Evolutionary conservation across 2,888 invertebrate genomes (phyloP).

Genomic region (Ecliptopera silaceata): DNA sequence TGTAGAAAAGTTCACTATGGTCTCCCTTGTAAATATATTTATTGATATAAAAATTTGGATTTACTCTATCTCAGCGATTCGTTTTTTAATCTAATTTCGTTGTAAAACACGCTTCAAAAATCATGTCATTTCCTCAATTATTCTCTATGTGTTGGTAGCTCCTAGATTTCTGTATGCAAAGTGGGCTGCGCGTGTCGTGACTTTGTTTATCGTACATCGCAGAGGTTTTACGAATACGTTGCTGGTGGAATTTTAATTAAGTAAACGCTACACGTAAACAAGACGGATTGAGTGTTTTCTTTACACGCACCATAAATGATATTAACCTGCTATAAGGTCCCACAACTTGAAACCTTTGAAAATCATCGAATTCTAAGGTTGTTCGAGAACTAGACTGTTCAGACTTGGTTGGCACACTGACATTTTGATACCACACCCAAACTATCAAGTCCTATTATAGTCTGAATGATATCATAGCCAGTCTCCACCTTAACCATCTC

Average conservation of each 20-base stretch:
- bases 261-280: not conserved
- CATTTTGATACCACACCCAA: not conserved
- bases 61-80: no score
- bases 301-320: not conserved
- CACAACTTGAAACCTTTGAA: no score
- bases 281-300: not conserved
- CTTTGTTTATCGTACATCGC: constrained; percentile 11
- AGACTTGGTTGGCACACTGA: not conserved
- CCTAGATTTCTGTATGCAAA: constrained; percentile 10
- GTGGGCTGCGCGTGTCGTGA: constrained; percentile 7
- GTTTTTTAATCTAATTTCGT: no score
- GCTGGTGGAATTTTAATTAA: constrained; percentile 16
- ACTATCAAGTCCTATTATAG: not conserved
- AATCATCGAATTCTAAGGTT: no score
- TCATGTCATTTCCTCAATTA: no score
- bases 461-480: constrained; percentile 1
- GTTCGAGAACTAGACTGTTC: not conserved
- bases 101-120: no score
- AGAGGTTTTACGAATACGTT: constrained; percentile 10
- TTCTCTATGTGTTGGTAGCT: not conserved
- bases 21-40: no score
- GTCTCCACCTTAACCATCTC: no score
- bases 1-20: no score
- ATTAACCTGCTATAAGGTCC: no score
- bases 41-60: no score